These are phyloP conservation scores for Todiramphus chloris DNA, from an alignment of 2,113 vertebrate genomes.

Conservation along the genomic window DNA sequence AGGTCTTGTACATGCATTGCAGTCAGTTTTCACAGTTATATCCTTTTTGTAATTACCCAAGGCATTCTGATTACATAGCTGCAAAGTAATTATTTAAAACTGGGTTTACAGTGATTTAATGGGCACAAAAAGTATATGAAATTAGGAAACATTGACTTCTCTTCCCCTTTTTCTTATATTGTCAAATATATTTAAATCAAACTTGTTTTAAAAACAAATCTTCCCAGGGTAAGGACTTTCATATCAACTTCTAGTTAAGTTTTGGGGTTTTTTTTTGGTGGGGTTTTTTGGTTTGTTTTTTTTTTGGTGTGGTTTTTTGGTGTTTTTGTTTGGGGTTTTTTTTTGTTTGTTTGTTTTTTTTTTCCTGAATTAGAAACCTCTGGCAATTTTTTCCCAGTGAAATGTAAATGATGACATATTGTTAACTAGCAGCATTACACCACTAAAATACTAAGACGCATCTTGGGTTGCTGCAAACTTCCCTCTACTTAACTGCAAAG, in stretches of 20 bases:
- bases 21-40: slow-evolving; percentile 34
- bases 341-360: no score
- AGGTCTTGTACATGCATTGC: neutral
- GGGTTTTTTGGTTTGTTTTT: no score
- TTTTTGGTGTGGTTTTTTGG: no score
- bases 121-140: slow-evolving; percentile 10
- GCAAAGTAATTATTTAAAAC: slow-evolving; percentile 46
- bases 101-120: slow-evolving; percentile 22
- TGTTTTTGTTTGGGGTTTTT: neutral
- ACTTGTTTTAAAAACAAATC: slow-evolving; percentile 58
- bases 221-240: slow-evolving; percentile 43
- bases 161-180: slow-evolving; percentile 24
- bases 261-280: neutral
- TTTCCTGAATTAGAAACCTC: slow-evolving; percentile 26
- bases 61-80: slow-evolving; percentile 41
- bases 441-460: neutral
- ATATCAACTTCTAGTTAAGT: slow-evolving; percentile 1
- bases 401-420: slow-evolving; percentile 63
- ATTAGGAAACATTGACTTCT: slow-evolving; percentile 58
- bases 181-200: slow-evolving; percentile 42
- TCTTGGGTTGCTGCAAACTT: slow-evolving; percentile 39
- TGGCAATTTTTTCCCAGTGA: slow-evolving; percentile 53
- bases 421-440: slow-evolving; percentile 25
- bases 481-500: slow-evolving; percentile 34
- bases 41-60: slow-evolving; percentile 49